phyloP scores from a whole-genome alignment of 1,140 invertebrate genomes.

The Tenebrio molitor region DNA sequence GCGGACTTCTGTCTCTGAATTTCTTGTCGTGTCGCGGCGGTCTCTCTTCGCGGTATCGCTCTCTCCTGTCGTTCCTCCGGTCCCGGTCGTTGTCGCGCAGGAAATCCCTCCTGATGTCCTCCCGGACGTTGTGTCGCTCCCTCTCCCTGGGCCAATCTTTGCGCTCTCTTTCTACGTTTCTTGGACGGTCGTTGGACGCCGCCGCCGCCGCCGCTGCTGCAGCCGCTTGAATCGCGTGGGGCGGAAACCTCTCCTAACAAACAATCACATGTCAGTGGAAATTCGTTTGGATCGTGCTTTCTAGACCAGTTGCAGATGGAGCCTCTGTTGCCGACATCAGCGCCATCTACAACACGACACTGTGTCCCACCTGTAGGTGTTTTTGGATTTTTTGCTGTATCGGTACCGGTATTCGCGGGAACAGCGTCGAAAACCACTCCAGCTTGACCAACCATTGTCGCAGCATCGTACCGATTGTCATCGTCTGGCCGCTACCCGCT shows the following conservation, averaged over 20 bases:
- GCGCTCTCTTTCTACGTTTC: constrained; percentile 49
- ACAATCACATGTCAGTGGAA: too few species aligned
- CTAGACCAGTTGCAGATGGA: too few species aligned
- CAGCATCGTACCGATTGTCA: constrained; percentile 95
- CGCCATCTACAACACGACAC: too few species aligned
- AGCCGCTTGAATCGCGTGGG: constrained; percentile 57
- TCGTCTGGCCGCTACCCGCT: constrained; percentile 94
- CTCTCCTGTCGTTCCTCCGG: constrained; percentile 48
- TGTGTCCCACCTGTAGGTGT: constrained; percentile 76
- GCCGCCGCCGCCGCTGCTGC: constrained; percentile 37
- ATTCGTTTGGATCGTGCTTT: too few species aligned
- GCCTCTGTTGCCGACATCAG: too few species aligned
- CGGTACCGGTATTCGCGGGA: constrained; percentile 99
- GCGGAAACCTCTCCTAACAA: constrained; percentile 60
- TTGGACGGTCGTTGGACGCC: constrained; percentile 45
- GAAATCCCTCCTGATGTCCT: constrained; percentile 58
- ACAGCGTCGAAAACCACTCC: constrained; percentile 98
- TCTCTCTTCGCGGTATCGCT: constrained; percentile 49
- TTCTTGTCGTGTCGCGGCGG: constrained; percentile 46
- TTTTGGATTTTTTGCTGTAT: constrained; percentile 94
- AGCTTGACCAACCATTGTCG: constrained; percentile 95
- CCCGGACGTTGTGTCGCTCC: constrained; percentile 50
- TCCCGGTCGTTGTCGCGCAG: constrained; percentile 58
- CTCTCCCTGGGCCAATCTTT: constrained; percentile 48
- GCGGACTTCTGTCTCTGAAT: constrained; percentile 49